Conservation (phyloP, 1,140 invertebrate genomes). For the Saxidomus purpurata region DNA sequence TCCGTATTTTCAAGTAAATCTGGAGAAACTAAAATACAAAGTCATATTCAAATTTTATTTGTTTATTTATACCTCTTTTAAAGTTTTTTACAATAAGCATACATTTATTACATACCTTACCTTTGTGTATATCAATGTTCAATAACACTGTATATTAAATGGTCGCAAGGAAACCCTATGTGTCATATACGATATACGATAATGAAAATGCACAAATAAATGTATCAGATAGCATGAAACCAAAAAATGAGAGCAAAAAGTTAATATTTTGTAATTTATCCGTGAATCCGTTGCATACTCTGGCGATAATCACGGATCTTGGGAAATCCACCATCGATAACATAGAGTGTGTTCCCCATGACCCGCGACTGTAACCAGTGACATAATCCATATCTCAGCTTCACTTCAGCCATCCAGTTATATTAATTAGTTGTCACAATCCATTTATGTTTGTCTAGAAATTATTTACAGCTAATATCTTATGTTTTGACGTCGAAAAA, state of each 20-base stretch:
- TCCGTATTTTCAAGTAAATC: too few relatives aligned
- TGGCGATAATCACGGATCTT: slow-evolving; percentile 81
- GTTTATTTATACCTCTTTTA: too few relatives aligned
- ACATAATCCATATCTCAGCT: slow-evolving; percentile 43
- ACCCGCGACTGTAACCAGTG: slow-evolving; percentile 76
- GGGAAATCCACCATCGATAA: slow-evolving; percentile 80
- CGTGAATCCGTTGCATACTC: not conserved
- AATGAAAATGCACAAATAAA: not conserved
- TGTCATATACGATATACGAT: not conserved
- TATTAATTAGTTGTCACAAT: slow-evolving; percentile 60
- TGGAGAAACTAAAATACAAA: too few relatives aligned
- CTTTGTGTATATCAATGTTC: too few relatives aligned
- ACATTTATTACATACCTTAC: too few relatives aligned
- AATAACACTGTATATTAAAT: not conserved
- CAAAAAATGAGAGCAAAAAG: not conserved
- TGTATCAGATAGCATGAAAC: not conserved
- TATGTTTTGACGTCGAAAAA: not conserved
- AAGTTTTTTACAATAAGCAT: too few relatives aligned
- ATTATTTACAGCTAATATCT: not conserved
- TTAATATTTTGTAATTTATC: not conserved
- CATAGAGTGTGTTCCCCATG: slow-evolving; percentile 78
- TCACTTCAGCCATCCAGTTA: slow-evolving; percentile 1
- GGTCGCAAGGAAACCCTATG: not conserved
- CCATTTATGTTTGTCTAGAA: slow-evolving; percentile 44
- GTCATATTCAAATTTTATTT: too few relatives aligned